Base-by-base conservation (phyloP, 2,888 invertebrate species). In the Nomada ferruginata region DNA sequence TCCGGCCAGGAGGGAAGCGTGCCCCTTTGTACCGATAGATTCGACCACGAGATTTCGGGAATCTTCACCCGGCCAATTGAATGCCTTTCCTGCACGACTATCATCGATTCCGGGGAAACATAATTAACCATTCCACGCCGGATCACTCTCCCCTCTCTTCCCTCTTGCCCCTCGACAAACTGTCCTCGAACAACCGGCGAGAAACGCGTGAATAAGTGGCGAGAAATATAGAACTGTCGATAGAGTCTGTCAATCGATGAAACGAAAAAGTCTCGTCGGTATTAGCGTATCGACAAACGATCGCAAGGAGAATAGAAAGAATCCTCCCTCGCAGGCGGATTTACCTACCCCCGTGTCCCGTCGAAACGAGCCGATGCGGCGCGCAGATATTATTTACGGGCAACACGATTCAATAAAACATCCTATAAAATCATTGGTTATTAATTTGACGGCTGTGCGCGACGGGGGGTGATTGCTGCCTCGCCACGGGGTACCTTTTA, bases 361-460 rank as follows among this genome's bases (percentile, higher is more conserved):
- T 50, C 77, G 73, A 76, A 76, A 64, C 76, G 61, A 77, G 76
- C 63, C 84, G 88, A 89, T 89, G 82, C 88, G 88, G 89, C 85
- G 82, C 85, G 74, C 78, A 87, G 89, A 91, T 91, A 91, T 91
- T 90, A 89, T 90, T 90, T 90, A 89, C 89, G 84, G 85, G 72
- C 88, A 88, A 89, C 90, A 90, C 91, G 91, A 92, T 92, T 92
- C 91, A 92, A 92, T 92, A 91, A 92, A 89, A 87, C 91, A 90
- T 92, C 92, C 89, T 92, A 92, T 91, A 91, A 92, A 93, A 92
- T 93, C 93, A 93, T 93, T 90, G 92, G 90, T 93, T 93, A 93
- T 93, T 93, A 93, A 93, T 93, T 93, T 93, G 92, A 93, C 91
- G 91, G 90, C 89, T 87, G 87, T 78, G 79, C 91, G 71, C 92